Percentiles rank a stretch among this genome's conserved stretches.
phyloP scores from a whole-genome alignment of 1,140 invertebrate genomes.

The Trichogramma pretiosum region DNA sequence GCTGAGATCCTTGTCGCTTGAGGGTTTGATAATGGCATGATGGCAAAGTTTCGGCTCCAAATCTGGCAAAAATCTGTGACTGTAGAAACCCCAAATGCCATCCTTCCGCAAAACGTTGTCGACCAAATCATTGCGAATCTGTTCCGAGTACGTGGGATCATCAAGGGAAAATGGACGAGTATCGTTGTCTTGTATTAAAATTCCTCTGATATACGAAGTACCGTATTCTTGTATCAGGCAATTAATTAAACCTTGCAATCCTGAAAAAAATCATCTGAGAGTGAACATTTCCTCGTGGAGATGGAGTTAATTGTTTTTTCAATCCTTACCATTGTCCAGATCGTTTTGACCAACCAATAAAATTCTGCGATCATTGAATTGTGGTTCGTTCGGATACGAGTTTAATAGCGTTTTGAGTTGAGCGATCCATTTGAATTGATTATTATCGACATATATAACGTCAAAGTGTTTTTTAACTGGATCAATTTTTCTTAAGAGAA shows the following conservation, averaged over 20 bases:
- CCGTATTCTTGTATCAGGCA: constrained; percentile 62
- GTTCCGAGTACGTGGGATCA: constrained; percentile 53
- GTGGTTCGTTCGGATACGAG: neutral
- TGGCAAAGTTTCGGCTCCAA: constrained; percentile 39
- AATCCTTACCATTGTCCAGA: constrained; percentile 54
- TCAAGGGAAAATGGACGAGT: constrained; percentile 56
- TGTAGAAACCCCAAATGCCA: constrained; percentile 73
- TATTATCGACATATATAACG: constrained; percentile 31
- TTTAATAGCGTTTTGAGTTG: constrained; percentile 30
- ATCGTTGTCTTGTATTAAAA: constrained; percentile 55
- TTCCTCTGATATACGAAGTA: constrained; percentile 51
- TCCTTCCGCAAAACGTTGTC: constrained; percentile 59
- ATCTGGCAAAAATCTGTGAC: constrained; percentile 53
- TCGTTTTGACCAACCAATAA: constrained; percentile 55
- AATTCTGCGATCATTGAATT: constrained; percentile 35
- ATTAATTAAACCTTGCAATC: constrained; percentile 77
- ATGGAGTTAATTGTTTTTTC: neutral
- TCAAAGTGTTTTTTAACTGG: constrained; percentile 23
- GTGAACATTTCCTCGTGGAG: neutral
- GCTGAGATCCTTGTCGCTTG: constrained; percentile 76
- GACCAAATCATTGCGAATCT: constrained; percentile 62
- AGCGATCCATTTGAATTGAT: constrained; percentile 46
- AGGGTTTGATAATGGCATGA: constrained; percentile 69
- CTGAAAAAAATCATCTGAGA: constrained; percentile 30
- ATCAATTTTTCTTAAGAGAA: constrained; percentile 31